Evolutionary conservation across 2,113 vertebrate genomes (phyloP).

Genomic region (Telmatochromis sp.): DNA sequence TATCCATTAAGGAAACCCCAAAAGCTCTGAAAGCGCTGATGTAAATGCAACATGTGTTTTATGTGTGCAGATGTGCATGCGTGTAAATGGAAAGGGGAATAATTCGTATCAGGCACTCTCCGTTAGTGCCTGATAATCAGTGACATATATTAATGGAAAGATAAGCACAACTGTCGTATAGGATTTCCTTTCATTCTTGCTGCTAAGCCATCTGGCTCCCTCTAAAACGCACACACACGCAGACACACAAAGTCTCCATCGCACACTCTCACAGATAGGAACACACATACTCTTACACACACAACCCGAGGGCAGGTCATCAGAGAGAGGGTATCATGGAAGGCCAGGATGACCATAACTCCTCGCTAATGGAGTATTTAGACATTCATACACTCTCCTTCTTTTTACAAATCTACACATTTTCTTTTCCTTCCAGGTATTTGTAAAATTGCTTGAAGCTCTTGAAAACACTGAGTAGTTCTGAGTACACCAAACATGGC

Average conservation of each 20-base stretch:
- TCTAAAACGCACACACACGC: background rate
- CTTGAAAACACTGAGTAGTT: background rate
- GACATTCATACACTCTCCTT: background rate
- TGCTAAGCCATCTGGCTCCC: constrained; percentile 40
- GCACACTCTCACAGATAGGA: background rate
- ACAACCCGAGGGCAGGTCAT: constrained; percentile 11
- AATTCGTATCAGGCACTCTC: background rate
- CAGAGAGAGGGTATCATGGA: constrained; percentile 17
- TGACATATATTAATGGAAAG: constrained; percentile 29
- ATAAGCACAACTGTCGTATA: constrained; percentile 38
- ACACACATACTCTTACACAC: background rate
- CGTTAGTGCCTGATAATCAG: background rate
- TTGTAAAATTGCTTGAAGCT: background rate
- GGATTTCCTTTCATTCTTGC: constrained; percentile 31
- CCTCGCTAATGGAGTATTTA: constrained; percentile 1
- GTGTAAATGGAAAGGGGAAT: background rate
- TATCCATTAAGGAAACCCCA: background rate
- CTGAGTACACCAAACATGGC: background rate
- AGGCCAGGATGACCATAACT: constrained; percentile 8
- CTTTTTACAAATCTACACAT: background rate
- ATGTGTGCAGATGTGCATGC: background rate
- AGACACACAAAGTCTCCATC: background rate
- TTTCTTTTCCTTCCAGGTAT: background rate
- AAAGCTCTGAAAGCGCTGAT: background rate
- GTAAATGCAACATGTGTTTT: background rate